phyloP scores from a whole-genome alignment of 2,888 invertebrate species.

The Ephialtes manifestator region DNA sequence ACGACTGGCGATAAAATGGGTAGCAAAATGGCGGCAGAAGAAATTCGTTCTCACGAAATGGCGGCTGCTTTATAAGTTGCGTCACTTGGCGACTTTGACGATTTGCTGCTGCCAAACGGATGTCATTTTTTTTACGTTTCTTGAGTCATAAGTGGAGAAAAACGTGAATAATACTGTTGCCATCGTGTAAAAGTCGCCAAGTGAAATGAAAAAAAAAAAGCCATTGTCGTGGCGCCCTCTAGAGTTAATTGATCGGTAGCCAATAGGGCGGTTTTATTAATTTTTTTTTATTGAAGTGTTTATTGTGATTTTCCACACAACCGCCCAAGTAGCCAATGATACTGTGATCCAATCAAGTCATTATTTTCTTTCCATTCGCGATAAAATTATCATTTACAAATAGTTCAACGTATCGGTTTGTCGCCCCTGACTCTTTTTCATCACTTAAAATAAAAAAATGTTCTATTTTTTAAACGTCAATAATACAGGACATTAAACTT shows the following conservation, averaged over 20 bases:
- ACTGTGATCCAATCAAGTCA: conserved; percentile 6
- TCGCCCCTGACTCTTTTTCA: not conserved
- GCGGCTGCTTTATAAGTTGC: not conserved
- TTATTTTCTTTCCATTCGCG: conserved; percentile 17
- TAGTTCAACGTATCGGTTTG: conserved; percentile 26
- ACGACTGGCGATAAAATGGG: conserved; percentile 1
- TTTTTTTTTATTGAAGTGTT: too few species aligned
- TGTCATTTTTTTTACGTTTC: conserved; percentile 27
- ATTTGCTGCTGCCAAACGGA: conserved; percentile 1
- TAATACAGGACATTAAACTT: not conserved
- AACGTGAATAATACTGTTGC: conserved; percentile 60
- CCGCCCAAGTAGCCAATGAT: conserved; percentile 22
- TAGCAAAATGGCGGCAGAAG: conserved; percentile 16
- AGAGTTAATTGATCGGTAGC: conserved; percentile 27
- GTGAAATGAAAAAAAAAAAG: conserved; percentile 18
- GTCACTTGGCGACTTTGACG: conserved; percentile 26
- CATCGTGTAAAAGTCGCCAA: conserved; percentile 38
- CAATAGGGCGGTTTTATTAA: not conserved
- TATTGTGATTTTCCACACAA: too few species aligned
- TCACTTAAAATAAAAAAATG: not conserved
- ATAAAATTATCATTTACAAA: conserved; percentile 46
- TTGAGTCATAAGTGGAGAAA: not conserved
- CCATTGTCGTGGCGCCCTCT: conserved; percentile 5
- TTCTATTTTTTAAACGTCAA: not conserved
- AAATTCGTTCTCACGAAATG: conserved; percentile 29